Evolutionary conservation across 2,113 vertebrate species (phyloP), one percentile per base, ranked within the genome.

Genomic region (Sprattus sprattus): DNA sequence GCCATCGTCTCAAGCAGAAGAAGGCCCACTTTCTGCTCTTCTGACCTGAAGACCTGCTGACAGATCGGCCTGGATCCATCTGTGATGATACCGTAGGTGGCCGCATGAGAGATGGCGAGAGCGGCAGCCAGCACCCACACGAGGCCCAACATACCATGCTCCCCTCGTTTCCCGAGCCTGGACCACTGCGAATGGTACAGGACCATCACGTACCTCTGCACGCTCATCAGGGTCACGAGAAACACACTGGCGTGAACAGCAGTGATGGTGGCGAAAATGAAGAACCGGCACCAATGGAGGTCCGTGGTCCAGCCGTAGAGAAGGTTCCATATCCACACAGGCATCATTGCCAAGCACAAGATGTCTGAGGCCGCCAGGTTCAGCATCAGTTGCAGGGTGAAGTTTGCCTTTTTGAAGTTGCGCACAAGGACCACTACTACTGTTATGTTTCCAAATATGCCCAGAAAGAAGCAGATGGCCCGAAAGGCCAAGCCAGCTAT

Each of bases 301-400:
- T 90, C 92, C 86, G 93, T 32, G 3, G 0, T 45, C 81, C 85
- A 86, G 82, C 85, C 85, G 0, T 6, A 45, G 0, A 83, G 64
- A n/a, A 83, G 60, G 0, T 6, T 0, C 16, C 93, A 93, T 81
- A 95, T 94, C 94, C 94, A 95, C 1, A 94, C 2, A 0, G 94
- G 94, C 82, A 95, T 87, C 49, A 91, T 93, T 64, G 93, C 32
- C 60, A 95, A 90, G 0, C 92, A 90, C 67, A 94, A 88, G 64
- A 93, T 82, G 83, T 95, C 94, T 46, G 94, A 91, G 57, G 93
- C 64, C 15, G 93, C 93, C 87, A 95, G 89, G 82, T 95, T 92
- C 82, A 93, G 83, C 85, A 95, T 93, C 78, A 95, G 91, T 83
- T 92, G 39, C 4, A 92, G 88, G 0, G 93, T 93, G 39, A 88